These are phyloP conservation scores for Euzetes globulus DNA, from an alignment of 2,888 invertebrate genomes.

Conservation along the genomic window DNA sequence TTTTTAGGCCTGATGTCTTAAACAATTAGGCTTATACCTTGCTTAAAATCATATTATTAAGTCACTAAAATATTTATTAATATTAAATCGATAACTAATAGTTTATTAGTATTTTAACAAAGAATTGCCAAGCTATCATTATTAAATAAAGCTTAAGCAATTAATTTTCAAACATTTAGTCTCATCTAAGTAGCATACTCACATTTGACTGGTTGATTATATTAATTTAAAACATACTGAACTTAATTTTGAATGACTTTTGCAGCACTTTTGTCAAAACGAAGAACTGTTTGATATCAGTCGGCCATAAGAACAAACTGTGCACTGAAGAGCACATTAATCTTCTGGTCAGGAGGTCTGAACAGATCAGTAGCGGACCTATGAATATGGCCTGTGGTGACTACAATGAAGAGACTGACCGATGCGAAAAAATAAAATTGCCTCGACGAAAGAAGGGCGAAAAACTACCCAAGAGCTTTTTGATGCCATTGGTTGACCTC, in stretches of 20 bases:
- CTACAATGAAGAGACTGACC: conserved; percentile 28
- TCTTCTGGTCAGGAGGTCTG: background rate
- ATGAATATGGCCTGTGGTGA: conserved; percentile 34
- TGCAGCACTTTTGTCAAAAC: conserved; percentile 8
- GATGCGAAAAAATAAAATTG: conserved; percentile 18
- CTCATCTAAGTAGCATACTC: too few species aligned
- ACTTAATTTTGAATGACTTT: background rate
- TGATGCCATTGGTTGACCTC: conserved; percentile 25
- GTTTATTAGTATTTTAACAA: too few species aligned
- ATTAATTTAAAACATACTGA: background rate
- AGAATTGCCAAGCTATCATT: too few species aligned
- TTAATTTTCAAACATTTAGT: too few species aligned
- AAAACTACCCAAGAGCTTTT: conserved; percentile 8
- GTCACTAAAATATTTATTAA: too few species aligned
- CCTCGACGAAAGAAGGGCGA: background rate
- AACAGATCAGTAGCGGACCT: conserved; percentile 18
- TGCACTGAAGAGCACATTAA: conserved; percentile 28
- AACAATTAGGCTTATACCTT: too few species aligned
- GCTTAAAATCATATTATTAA: too few species aligned
- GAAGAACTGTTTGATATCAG: conserved; percentile 8
- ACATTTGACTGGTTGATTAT: too few species aligned
- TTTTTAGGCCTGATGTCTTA: too few species aligned
- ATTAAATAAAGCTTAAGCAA: too few species aligned
- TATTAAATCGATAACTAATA: too few species aligned
- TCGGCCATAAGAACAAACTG: background rate